Evolutionary conservation across 1,140 invertebrate genomes (phyloP), one percentile per base, ranked within the genome.

Genomic region (Idris sp.): DNA sequence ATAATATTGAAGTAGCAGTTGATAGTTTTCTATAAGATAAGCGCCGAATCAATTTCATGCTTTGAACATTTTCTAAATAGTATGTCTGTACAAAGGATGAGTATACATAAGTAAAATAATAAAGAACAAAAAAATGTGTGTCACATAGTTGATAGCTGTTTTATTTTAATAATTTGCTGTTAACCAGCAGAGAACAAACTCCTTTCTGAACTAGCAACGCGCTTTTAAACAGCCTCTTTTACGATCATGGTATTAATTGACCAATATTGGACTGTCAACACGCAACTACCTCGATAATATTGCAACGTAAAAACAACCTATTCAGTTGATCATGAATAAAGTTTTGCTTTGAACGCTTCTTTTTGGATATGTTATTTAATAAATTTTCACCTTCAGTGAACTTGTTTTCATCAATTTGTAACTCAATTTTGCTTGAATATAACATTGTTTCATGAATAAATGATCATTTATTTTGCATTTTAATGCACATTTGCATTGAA

Each of bases 91-190:
- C 10, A 8, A 36, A 41, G 31, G 31, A 43, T 36, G 31, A 35
- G 22, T 2, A 31, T 62, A 7, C 44, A 71, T 72, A 64, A 72
- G 68, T 58, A 58, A 49, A 25, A 16, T 64, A 31, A n/a, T n/a
- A n/a, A n/a, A n/a, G n/a, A n/a, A n/a, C 54, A 35, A 53, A 19
- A 31, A 61, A 74, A 74, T 65, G n/a, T 74, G 41, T 74, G 69
- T 67, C 69, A 65, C 43, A 74, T 46, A 67, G 61, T 67, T 74
- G n/a, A n/a, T n/a, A n/a, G n/a, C n/a, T n/a, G n/a, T n/a, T n/a
- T n/a, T n/a, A n/a, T n/a, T n/a, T n/a, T n/a, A n/a, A n/a, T n/a
- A n/a, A n/a, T n/a, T n/a, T n/a, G n/a, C n/a, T n/a, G n/a, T n/a
- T n/a, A n/a, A n/a, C n/a, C n/a, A n/a, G n/a, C n/a, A n/a, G n/a